Evolutionary conservation across 2,113 vertebrate species (phyloP).

Genomic region (Brienomyrus brachyistius): DNA sequence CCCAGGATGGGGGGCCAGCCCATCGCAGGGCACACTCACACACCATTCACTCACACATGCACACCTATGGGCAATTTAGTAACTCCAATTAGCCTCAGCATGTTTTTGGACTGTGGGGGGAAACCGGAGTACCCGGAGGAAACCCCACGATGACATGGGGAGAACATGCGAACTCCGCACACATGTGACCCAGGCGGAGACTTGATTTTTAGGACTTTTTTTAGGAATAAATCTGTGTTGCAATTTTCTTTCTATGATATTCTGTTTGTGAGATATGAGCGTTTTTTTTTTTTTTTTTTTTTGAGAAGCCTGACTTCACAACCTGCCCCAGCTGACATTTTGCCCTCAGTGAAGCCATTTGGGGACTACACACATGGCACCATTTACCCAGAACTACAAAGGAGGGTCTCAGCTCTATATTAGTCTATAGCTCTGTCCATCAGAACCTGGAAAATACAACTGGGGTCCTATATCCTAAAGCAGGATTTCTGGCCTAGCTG

Average conservation of each 20-base stretch:
- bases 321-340: neutral
- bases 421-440: neutral
- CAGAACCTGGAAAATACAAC: neutral
- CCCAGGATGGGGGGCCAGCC: too few relatives aligned
- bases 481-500: neutral
- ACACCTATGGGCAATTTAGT: too few relatives aligned
- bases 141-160: too few relatives aligned
- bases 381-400: neutral
- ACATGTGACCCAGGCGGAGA: too few relatives aligned
- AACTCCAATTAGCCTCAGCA: too few relatives aligned
- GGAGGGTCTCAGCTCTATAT: neutral
- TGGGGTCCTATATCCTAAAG: neutral
- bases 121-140: too few relatives aligned
- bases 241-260: neutral
- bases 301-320: neutral
- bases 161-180: too few relatives aligned
- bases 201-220: too few relatives aligned
- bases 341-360: neutral
- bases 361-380: neutral
- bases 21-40: too few relatives aligned
- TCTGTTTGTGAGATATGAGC: neutral
- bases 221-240: neutral
- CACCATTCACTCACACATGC: too few relatives aligned
- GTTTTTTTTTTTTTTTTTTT: too few relatives aligned
- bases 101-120: too few relatives aligned